Evolutionary conservation across 2,797 vertebrate genomes (phyloP), one percentile per base, ranked within the genome.

Genomic region (Premnoplex brunnescens): DNA sequence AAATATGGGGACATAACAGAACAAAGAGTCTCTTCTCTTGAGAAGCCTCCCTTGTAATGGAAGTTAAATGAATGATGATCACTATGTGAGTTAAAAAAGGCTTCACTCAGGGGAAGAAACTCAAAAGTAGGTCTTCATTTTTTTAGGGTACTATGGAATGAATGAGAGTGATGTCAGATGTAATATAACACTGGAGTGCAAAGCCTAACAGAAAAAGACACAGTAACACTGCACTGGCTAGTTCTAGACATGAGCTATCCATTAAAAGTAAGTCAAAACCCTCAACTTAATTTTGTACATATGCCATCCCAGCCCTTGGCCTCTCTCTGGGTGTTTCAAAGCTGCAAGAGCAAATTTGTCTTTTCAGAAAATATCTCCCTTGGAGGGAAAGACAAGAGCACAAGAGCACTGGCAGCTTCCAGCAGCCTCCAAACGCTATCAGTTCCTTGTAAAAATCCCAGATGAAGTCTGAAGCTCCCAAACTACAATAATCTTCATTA

Each of bases 51-150:
- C 62, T 67, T 85, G 52, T 68, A 94, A 94, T 71, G 75, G 30
- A 81, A 91, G 55, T 78, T 89, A 93, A 92, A 93, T 49, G 73
- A 74, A 90, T 71, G 63, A 30, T 51, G 85, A 66, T 56, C 62
- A 46, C 90, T 82, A 21, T 46, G 71, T 0, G 0, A n/a, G 64
- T 44, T 44, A 0, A 43, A 78, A 78, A 79, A 88, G 48, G 30
- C 44, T 92, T 86, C 63, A 88, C 76, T 88, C 36, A 30, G 36
- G 85, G 82, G 88, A 92, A 71, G 74, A 86, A 88, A 89, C 60
- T 88, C 63, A 85, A 85, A 94, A 92, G 74, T 94, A 96, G 89
- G 93, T 89, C 86, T 95, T 87, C 37, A n/a, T 69, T 88, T 96
- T 96, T 82, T 94, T 69, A 90, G 91, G 69, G 69, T 81, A 89